phyloP scores from a whole-genome alignment of 2,113 vertebrate species.

The Psittacula cyanocephala region DNA sequence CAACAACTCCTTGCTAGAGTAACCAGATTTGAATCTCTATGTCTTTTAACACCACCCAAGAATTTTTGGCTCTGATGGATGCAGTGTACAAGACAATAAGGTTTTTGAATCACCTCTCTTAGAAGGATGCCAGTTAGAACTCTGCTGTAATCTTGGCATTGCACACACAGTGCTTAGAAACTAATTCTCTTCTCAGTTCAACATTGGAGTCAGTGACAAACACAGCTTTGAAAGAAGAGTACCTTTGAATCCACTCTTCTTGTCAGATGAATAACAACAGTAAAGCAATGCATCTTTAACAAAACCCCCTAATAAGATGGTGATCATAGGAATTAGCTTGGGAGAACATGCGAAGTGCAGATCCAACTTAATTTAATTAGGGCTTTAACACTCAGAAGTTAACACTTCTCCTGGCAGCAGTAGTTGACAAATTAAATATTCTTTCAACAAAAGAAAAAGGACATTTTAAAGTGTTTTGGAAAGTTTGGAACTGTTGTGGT shows the following conservation, averaged over 20 bases:
- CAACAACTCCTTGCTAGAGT: background rate
- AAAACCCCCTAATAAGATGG: constrained; percentile 3
- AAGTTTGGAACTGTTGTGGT: background rate
- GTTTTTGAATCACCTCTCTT: background rate
- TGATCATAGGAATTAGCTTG: constrained; percentile 33
- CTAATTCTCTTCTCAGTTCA: background rate
- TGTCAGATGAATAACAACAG: constrained; percentile 22
- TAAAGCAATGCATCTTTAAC: constrained; percentile 35
- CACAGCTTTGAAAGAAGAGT: constrained; percentile 36
- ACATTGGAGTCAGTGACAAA: constrained; percentile 13
- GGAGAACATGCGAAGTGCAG: background rate
- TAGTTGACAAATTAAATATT: background rate
- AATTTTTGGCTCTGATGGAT: background rate
- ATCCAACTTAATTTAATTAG: constrained; percentile 46
- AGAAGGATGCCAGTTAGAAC: background rate
- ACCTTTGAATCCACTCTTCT: constrained; percentile 33
- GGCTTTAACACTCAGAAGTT: background rate
- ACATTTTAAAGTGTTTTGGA: background rate
- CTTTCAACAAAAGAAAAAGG: background rate
- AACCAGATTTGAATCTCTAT: background rate
- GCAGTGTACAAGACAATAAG: background rate
- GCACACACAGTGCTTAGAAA: constrained; percentile 8
- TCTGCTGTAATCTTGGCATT: background rate
- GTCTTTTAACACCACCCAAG: background rate
- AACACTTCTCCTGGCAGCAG: background rate